Conservation (phyloP, 2,797 vertebrate species). For the Nasua narica region DNA sequence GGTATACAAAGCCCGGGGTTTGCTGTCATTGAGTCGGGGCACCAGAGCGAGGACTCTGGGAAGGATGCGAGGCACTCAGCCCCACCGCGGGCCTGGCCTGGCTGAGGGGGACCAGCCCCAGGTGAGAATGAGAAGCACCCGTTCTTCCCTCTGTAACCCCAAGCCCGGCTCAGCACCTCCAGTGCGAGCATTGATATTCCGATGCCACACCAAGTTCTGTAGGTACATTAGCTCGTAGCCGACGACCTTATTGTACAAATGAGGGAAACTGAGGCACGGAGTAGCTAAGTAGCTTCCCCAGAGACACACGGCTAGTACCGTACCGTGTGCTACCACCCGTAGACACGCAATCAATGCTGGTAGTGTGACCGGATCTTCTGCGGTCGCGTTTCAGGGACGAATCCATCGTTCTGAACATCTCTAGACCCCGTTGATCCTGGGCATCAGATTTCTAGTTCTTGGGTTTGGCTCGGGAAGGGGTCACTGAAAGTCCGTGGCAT, state of each 20-base stretch:
- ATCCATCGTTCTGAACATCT: not conserved
- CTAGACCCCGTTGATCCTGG: not conserved
- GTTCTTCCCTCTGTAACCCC: not conserved
- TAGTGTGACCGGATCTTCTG: not conserved
- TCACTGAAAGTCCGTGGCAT: not conserved
- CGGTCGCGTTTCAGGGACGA: not conserved
- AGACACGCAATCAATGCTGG: not conserved
- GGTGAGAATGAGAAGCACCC: accelerated
- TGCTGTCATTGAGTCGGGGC: not conserved
- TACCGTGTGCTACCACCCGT: accelerated
- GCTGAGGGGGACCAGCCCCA: not conserved
- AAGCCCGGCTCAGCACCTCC: not conserved
- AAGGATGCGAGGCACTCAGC: not conserved
- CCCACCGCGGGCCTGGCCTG: not conserved
- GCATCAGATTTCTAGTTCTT: not conserved
- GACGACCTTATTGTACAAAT: not conserved
- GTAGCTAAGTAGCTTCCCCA: not conserved
- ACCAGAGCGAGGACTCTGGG: not conserved
- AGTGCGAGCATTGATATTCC: accelerated
- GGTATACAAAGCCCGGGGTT: not conserved
- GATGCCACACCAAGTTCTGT: accelerated
- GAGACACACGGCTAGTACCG: not conserved
- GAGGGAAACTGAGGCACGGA: not conserved
- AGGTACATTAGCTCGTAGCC: not conserved
- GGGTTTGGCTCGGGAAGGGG: not conserved